Percentiles rank a stretch among this genome's conserved stretches.
Evolutionary conservation across 1,140 invertebrate genomes (phyloP).

Genomic region (Drosophila tsacasi): DNA sequence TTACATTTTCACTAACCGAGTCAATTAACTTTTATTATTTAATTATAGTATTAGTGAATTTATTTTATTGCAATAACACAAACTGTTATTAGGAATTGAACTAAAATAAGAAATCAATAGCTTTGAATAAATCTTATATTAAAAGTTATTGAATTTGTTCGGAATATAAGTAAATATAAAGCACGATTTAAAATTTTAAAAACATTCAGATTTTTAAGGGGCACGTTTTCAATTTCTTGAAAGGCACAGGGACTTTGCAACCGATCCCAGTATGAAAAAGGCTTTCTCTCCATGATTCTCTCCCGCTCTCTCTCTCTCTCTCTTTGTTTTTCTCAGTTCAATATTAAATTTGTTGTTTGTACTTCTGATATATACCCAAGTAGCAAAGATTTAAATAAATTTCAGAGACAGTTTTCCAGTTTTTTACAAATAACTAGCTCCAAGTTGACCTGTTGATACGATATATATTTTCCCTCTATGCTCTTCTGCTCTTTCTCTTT

Average conservation of each 20-base stretch:
- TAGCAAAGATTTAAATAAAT: not conserved
- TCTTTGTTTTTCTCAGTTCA: no score
- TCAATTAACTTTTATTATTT: not conserved
- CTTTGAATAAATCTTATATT: not conserved
- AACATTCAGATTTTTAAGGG: not conserved
- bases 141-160: not conserved
- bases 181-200: not conserved
- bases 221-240: no score
- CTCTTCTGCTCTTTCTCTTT: conserved; percentile 60
- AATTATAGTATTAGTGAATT: not conserved
- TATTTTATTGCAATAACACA: no score
- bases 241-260: not conserved
- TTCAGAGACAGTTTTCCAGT: not conserved
- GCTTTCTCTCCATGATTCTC: not conserved
- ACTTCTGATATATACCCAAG: no score
- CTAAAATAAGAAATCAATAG: not conserved
- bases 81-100: no score
- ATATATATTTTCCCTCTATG: conserved; percentile 47
- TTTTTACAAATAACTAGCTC: conserved; percentile 2
- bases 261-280: not conserved
- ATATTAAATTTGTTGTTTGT: no score
- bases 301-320: no score
- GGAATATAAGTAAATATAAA: not conserved
- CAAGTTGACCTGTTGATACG: conserved; percentile 26
- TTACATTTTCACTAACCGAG: not conserved